Conservation (phyloP, 2,888 invertebrate species). For the Aphelenchoides bicaudatus region DNA sequence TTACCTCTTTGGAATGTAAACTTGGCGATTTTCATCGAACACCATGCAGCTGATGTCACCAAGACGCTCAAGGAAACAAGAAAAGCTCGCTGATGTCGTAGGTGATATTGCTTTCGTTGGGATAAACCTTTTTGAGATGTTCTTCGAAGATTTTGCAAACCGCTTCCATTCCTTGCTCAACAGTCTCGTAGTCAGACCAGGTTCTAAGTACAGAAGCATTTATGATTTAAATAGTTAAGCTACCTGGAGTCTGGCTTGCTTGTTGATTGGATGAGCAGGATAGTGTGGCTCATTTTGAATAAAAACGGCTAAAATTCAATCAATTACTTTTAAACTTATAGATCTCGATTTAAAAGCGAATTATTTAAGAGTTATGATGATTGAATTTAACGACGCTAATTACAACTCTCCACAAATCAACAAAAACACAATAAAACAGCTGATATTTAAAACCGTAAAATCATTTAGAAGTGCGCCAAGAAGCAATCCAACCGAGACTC, state of each 20-base stretch:
- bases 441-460: too few relatives aligned
- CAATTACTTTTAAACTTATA: too few relatives aligned
- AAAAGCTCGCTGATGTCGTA: conserved; percentile 92
- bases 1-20: conserved; percentile 88
- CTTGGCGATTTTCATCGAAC: conserved; percentile 70
- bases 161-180: conserved; percentile 66
- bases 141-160: conserved; percentile 99
- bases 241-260: conserved; percentile 85
- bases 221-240: too few relatives aligned
- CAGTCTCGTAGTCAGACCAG: conserved; percentile 94
- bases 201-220: too few relatives aligned
- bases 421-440: too few relatives aligned
- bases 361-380: too few relatives aligned
- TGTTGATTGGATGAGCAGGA: conserved; percentile 88
- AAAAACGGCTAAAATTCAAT: background rate
- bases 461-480: too few relatives aligned
- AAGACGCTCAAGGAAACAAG: conserved; percentile 92
- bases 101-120: conserved; percentile 90
- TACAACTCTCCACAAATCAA: too few relatives aligned
- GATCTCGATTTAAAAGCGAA: too few relatives aligned
- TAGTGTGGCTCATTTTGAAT: conserved; percentile 77
- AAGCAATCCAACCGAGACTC: too few relatives aligned
- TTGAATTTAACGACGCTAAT: too few relatives aligned
- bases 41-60: conserved; percentile 92
- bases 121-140: conserved; percentile 88